Percentiles rank a stretch among this genome's conserved stretches.
Evolutionary conservation across 2,888 invertebrate genomes (phyloP).

Genomic region (Nebria brevicollis): DNA sequence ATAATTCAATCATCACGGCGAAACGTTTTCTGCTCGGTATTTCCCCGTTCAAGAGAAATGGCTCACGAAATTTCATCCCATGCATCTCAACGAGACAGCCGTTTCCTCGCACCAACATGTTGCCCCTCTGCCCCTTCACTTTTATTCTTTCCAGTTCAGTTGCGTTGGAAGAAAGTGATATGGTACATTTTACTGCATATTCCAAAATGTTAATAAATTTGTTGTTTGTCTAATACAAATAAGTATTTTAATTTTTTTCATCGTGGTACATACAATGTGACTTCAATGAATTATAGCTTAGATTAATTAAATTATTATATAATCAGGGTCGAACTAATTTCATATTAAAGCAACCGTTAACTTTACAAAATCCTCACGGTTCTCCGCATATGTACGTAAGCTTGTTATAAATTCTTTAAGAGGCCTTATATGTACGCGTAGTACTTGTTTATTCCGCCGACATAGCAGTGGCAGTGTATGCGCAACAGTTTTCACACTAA

Average conservation of each 20-base stretch:
- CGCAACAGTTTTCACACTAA: conserved; percentile 7
- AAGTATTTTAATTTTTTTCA: no score
- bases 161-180: not conserved
- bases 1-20: conserved; percentile 48
- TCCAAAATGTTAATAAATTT: no score
- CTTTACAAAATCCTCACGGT: not conserved
- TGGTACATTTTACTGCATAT: conserved; percentile 12
- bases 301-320: not conserved
- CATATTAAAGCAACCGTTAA: not conserved
- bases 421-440: not conserved
- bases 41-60: conserved; percentile 46
- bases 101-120: conserved; percentile 18
- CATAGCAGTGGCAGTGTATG: not conserved
- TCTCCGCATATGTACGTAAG: not conserved
- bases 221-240: no score
- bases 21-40: not conserved
- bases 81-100: conserved; percentile 46
- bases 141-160: not conserved
- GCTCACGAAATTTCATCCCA: conserved; percentile 48
- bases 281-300: no score
- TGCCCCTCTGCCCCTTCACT: not conserved
- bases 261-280: no score
- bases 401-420: not conserved
- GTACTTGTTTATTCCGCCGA: not conserved
- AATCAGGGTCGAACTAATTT: not conserved